phyloP scores from a whole-genome alignment of 2,113 vertebrate genomes.

The Pelvicachromis taeniatus region DNA sequence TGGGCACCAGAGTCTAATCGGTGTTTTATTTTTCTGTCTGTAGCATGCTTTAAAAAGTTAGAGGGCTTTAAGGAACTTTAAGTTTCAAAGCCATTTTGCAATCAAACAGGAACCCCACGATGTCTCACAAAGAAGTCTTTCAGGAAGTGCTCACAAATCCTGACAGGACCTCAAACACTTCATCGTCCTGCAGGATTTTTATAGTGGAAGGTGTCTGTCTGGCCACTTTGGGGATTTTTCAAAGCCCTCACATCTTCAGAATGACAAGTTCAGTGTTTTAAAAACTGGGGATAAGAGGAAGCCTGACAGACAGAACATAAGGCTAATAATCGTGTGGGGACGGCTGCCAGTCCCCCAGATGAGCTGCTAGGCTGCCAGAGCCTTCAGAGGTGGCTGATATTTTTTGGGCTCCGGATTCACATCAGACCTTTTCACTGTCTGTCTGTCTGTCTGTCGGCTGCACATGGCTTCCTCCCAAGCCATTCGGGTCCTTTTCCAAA shows the following conservation, averaged over 20 bases:
- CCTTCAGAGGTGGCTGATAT: slow-evolving; percentile 19
- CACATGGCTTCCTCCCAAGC: slow-evolving; percentile 33
- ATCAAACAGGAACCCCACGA: slow-evolving; percentile 16
- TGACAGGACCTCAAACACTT: slow-evolving; percentile 26
- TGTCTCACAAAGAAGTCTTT: slow-evolving; percentile 15
- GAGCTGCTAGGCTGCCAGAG: slow-evolving; percentile 26
- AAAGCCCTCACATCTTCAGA: slow-evolving; percentile 6
- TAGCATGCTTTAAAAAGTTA: background rate
- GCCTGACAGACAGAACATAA: slow-evolving; percentile 36
- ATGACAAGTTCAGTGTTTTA: slow-evolving; percentile 18
- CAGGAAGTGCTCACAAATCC: slow-evolving; percentile 12
- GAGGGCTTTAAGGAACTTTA: slow-evolving; percentile 9
- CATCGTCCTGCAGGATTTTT: slow-evolving; percentile 1
- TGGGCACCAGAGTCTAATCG: slow-evolving; percentile 7
- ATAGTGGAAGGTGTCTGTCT: slow-evolving; percentile 8
- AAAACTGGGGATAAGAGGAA: slow-evolving; percentile 14
- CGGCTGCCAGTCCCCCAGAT: slow-evolving; percentile 32
- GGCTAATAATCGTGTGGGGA: slow-evolving; percentile 1
- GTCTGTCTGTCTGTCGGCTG: slow-evolving; percentile 4
- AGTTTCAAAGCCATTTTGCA: slow-evolving; percentile 13
- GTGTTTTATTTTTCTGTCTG: background rate
- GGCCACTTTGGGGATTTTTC: background rate
- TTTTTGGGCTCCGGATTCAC: slow-evolving; percentile 40
- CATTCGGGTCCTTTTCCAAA: slow-evolving; percentile 25
- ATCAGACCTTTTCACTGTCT: slow-evolving; percentile 11